A percentile compares a stretch with the other conserved stretches of the same genome.
Evolutionary conservation across 2,888 invertebrate species (phyloP).

Genomic region (Cephus pygmeus): DNA sequence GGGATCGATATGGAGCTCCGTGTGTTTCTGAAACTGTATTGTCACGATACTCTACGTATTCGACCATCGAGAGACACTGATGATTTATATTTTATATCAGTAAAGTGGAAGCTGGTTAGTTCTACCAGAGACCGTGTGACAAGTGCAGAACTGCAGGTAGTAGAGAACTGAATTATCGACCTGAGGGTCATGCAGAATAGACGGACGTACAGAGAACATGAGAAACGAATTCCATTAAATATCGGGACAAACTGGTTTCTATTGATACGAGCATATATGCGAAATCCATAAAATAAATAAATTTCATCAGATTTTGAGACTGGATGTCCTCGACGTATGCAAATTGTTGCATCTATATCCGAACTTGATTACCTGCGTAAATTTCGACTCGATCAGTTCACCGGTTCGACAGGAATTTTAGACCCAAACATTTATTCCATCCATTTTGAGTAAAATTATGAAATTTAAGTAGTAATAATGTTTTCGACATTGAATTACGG

Average conservation of each 20-base stretch:
- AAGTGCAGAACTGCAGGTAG: neutral
- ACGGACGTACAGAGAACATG: neutral
- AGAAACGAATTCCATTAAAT: neutral
- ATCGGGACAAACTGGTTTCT: neutral
- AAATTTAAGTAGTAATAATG: neutral
- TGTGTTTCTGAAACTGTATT: neutral
- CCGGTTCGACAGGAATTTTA: neutral
- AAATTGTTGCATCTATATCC: neutral
- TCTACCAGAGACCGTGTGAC: neutral
- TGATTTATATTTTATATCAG: slow-evolving; percentile 2
- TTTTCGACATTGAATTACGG: neutral
- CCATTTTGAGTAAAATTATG: neutral
- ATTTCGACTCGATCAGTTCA: neutral
- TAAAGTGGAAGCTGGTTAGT: neutral
- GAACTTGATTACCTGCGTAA: neutral
- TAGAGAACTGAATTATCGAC: neutral
- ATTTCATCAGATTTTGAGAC: neutral
- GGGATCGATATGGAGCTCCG: neutral
- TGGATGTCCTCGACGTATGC: neutral
- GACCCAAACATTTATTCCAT: neutral
- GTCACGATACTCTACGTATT: neutral
- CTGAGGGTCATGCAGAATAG: neutral
- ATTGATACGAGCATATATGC: too few species aligned
- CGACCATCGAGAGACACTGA: neutral
- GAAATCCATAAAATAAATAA: too few species aligned